phyloP scores from a whole-genome alignment of 2,113 vertebrate species.

The Rousettus leschenaultii region DNA sequence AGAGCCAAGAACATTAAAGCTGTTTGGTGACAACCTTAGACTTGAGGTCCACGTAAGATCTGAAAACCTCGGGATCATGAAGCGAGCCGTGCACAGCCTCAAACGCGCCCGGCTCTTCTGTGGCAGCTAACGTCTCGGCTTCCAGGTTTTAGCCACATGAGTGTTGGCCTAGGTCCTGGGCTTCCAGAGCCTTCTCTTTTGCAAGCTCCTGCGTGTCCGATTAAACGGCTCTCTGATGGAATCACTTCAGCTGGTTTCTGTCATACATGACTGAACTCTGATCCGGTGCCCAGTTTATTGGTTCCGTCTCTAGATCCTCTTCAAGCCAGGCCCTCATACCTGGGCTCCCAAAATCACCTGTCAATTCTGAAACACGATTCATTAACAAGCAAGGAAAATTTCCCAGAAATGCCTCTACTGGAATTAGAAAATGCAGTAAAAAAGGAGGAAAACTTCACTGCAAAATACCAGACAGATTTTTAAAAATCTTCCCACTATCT shows the following conservation, averaged over 20 bases:
- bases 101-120: neutral
- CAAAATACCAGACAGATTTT: neutral
- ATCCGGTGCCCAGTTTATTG: neutral
- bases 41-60: neutral
- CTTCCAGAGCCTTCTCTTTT: neutral
- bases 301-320: too few species aligned
- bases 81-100: rapidly evolving
- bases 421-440: neutral
- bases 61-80: neutral
- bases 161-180: neutral
- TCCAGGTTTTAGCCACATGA: neutral
- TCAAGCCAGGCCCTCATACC: neutral
- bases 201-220: neutral
- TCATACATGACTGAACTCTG: neutral
- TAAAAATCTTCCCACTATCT: neutral
- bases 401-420: neutral
- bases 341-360: neutral
- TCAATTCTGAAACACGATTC: neutral
- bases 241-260: neutral
- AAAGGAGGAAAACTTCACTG: neutral
- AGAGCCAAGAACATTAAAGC: neutral
- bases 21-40: neutral
- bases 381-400: neutral
- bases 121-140: neutral
- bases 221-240: neutral